phyloP scores from a whole-genome alignment of 2,888 invertebrate genomes.

The Cactoblastis cactorum region DNA sequence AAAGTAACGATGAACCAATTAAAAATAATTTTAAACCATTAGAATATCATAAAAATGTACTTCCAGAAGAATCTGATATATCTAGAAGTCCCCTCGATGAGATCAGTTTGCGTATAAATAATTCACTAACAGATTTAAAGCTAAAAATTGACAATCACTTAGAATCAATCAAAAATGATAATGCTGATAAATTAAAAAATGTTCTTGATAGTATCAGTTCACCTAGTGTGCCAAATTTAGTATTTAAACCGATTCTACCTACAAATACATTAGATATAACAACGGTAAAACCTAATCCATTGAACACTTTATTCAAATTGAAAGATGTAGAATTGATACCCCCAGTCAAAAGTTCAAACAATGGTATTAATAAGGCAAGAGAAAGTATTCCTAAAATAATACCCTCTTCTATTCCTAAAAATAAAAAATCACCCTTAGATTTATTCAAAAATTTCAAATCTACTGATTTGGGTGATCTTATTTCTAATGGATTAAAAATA shows the following conservation, averaged over 20 bases:
- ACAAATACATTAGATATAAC: slow-evolving; percentile 19
- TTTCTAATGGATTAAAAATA: slow-evolving; percentile 12
- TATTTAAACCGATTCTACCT: slow-evolving; percentile 17
- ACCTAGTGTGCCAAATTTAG: slow-evolving; percentile 13
- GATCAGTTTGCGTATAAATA: background rate
- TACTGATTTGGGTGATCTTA: slow-evolving; percentile 5
- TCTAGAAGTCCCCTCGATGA: background rate
- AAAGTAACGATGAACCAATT: background rate
- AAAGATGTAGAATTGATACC: slow-evolving; percentile 43
- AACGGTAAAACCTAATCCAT: slow-evolving; percentile 23
- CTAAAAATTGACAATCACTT: slow-evolving; percentile 1
- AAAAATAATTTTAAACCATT: background rate
- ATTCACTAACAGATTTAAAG: slow-evolving; percentile 3
- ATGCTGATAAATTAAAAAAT: slow-evolving; percentile 12
- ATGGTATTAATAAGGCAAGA: slow-evolving; percentile 4
- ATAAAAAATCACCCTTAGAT: background rate
- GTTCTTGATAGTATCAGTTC: background rate
- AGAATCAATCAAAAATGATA: slow-evolving; percentile 6
- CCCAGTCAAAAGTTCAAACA: slow-evolving; percentile 16
- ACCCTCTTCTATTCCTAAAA: slow-evolving; percentile 6
- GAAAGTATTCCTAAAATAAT: slow-evolving; percentile 12
- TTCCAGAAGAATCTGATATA: background rate
- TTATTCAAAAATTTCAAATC: background rate
- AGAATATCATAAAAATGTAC: background rate
- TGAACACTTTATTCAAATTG: slow-evolving; percentile 44